phyloP scores from a whole-genome alignment of 23 tunicate species.

The Ciona savignyi region DNA sequence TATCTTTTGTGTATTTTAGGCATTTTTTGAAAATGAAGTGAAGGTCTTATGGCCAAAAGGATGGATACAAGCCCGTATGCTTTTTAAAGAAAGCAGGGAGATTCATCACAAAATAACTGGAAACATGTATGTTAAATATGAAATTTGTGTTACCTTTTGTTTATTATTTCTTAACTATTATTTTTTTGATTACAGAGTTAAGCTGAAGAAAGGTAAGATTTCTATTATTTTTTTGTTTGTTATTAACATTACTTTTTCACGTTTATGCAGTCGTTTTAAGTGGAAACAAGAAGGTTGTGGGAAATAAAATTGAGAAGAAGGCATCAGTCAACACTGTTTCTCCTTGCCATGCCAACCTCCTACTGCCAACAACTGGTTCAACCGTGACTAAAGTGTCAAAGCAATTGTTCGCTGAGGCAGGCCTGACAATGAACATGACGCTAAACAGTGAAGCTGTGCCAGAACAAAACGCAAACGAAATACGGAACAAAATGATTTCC shows the following conservation, averaged over 20 bases:
- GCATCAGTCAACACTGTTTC: not conserved
- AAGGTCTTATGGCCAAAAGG: slow-evolving; percentile 88
- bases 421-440: slow-evolving; percentile 32
- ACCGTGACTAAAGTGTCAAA: slow-evolving; percentile 3
- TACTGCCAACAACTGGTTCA: not conserved
- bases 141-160: not conserved
- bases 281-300: slow-evolving; percentile 6
- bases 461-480: slow-evolving; percentile 4
- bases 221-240: not conserved
- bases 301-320: slow-evolving; percentile 8
- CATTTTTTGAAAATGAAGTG: slow-evolving; percentile 63
- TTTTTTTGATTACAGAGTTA: slow-evolving; percentile 49
- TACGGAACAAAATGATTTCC: slow-evolving; percentile 20
- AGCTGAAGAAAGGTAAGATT: slow-evolving; percentile 67
- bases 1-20: slow-evolving; percentile 7
- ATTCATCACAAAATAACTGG: slow-evolving; percentile 51
- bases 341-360: not conserved
- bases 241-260: not conserved
- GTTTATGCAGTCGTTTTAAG: slow-evolving; percentile 9
- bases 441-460: slow-evolving; percentile 10
- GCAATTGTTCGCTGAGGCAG: slow-evolving; percentile 9
- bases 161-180: not conserved
- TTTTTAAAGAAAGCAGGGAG: slow-evolving; percentile 69
- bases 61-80: slow-evolving; percentile 89
- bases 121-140: slow-evolving; percentile 42